These are phyloP conservation scores for Synergus laeviventris DNA, from an alignment of 2,888 invertebrate genomes.

Conservation along the genomic window DNA sequence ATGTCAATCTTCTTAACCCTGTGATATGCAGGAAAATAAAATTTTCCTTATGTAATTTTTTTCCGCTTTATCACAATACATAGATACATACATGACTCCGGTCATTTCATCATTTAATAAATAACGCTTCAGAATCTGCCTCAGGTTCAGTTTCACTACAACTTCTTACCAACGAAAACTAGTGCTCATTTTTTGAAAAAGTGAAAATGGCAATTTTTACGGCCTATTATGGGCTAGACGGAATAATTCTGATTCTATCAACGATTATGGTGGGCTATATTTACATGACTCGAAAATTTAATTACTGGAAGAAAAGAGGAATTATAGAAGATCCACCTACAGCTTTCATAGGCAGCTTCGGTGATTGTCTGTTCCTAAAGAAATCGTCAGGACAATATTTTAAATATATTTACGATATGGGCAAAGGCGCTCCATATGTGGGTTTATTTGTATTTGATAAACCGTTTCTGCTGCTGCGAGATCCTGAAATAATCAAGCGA, in stretches of 20 bases:
- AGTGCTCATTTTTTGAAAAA: background rate
- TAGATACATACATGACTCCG: too few species aligned
- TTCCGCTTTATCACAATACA: too few species aligned
- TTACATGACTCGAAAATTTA: conserved; percentile 65
- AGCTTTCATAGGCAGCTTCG: conserved; percentile 75
- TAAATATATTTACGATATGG: conserved; percentile 70
- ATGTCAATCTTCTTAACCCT: too few species aligned
- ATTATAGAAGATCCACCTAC: conserved; percentile 72
- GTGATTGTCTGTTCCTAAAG: conserved; percentile 65
- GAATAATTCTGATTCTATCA: background rate
- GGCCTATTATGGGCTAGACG: background rate
- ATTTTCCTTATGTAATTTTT: too few species aligned
- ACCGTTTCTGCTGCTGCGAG: conserved; percentile 75
- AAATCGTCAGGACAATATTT: conserved; percentile 69
- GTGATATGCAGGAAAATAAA: too few species aligned
- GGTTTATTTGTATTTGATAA: conserved; percentile 74
- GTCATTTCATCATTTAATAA: too few species aligned
- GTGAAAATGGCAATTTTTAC: background rate
- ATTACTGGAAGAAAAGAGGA: conserved; percentile 72
- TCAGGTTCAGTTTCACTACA: background rate
- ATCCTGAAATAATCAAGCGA: conserved; percentile 76
- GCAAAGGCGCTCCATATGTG: conserved; percentile 67
- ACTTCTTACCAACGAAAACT: background rate
- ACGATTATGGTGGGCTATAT: conserved; percentile 52
- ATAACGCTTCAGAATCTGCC: too few species aligned